Evolutionary conservation across 2,888 invertebrate genomes (phyloP).

Genomic region (Rhagonycha lutea): DNA sequence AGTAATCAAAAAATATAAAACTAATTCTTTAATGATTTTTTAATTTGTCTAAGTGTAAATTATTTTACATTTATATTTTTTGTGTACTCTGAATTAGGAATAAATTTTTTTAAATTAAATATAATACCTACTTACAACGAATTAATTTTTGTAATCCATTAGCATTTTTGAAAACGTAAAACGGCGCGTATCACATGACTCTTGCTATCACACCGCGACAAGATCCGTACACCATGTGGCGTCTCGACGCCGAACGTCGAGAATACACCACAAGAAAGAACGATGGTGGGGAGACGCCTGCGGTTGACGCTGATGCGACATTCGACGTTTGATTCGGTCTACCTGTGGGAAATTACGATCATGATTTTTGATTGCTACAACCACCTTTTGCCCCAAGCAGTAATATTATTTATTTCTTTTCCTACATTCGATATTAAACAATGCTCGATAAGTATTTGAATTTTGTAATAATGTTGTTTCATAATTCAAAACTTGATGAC

Average conservation of each 20-base stretch:
- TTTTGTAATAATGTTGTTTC: background rate
- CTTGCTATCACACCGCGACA: constrained; percentile 23
- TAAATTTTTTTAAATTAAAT: background rate
- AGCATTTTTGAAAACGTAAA: constrained; percentile 10
- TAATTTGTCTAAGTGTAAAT: background rate
- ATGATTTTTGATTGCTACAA: constrained; percentile 32
- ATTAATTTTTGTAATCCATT: background rate
- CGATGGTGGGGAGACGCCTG: constrained; percentile 43
- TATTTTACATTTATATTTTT: background rate
- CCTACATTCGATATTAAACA: constrained; percentile 1
- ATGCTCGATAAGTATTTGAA: background rate
- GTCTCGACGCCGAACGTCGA: constrained; percentile 43
- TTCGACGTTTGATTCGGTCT: constrained; percentile 47
- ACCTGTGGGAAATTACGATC: constrained; percentile 46
- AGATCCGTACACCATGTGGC: constrained; percentile 47
- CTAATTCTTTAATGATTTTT: background rate
- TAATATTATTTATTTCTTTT: constrained; percentile 17
- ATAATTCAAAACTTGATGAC: background rate
- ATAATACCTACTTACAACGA: background rate
- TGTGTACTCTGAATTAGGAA: background rate
- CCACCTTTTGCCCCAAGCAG: constrained; percentile 14
- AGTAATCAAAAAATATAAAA: background rate
- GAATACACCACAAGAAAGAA: constrained; percentile 37
- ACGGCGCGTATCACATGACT: constrained; percentile 17
- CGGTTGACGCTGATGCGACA: constrained; percentile 47